Percentiles rank a stretch among this genome's conserved stretches.
phyloP scores from a whole-genome alignment of 2,888 invertebrate species.

The Gymnoscelis rufifasciata region DNA sequence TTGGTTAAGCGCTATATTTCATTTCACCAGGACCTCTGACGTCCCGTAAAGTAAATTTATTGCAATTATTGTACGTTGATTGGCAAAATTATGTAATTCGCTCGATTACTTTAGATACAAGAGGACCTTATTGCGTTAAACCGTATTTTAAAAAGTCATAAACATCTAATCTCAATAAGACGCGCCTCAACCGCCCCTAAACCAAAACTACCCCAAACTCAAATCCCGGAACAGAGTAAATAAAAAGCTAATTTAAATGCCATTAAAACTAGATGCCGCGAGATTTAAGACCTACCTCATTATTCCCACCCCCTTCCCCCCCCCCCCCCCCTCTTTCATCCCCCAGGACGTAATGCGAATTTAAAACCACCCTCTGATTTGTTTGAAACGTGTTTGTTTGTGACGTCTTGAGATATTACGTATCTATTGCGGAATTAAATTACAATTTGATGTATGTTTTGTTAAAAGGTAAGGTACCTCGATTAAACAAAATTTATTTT shows the following conservation, averaged over 20 bases:
- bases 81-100: too few relatives aligned
- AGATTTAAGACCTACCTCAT: conserved; percentile 48
- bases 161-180: background rate
- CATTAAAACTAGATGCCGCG: conserved; percentile 69
- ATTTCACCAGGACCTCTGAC: too few relatives aligned
- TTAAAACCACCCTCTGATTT: conserved; percentile 37
- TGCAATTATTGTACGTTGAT: too few relatives aligned
- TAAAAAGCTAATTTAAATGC: conserved; percentile 77
- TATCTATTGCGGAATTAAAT: background rate
- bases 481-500: too few relatives aligned
- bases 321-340: conserved; percentile 13
- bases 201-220: conserved; percentile 39
- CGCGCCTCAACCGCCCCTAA: conserved; percentile 14
- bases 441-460: too few relatives aligned
- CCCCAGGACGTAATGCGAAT: conserved; percentile 35
- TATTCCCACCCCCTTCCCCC: conserved; percentile 9
- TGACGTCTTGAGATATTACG: conserved; percentile 3
- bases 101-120: too few relatives aligned
- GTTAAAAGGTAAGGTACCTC: too few relatives aligned
- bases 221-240: conserved; percentile 45
- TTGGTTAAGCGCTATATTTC: too few relatives aligned
- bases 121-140: too few relatives aligned
- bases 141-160: too few relatives aligned
- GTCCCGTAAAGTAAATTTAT: too few relatives aligned
- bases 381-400: conserved; percentile 22